Base-by-base conservation (phyloP, 2,797 vertebrate species). In the Cyclura pinguis region DNA sequence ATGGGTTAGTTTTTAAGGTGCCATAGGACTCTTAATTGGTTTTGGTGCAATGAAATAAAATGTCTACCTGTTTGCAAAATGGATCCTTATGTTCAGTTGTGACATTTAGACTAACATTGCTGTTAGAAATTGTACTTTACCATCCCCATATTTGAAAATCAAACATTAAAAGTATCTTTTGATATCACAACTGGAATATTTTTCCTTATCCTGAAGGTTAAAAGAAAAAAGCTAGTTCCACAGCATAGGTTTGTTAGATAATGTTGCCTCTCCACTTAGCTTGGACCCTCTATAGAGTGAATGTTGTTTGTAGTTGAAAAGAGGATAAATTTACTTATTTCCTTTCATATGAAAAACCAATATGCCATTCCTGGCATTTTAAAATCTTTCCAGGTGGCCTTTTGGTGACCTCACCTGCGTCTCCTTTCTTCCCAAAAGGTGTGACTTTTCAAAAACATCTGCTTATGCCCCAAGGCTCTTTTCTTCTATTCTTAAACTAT, bases 301-400 rank as follows among this genome's bases (percentile, higher is more conserved):
- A 22, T 32, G 85, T 93, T 95, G 94, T 91, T 93, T 93, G 93
- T 55, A 14, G 84, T 50, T 72, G 42, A 57, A 89, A 84, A 93
- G 84, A 92, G 73, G 69, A 87, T 85, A 92, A 94, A 94, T 95
- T 95, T 92, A 93, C 92, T 91, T 38, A 95, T 90, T 74, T 91
- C 90, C 32, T 95, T 91, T 67, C 93, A 88, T 86, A 86, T 93
- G 92, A 93, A 93, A 95, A 93, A 96, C 96, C 97, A 93, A 94
- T 97, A 96, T 24, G 76, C 50, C 83, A 90, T 96, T 97, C 91
- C 95, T 92, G 74, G 94, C 87, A 97, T 35, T 81, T 4, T 84
- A 86, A 85, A 74, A 32, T 90, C 69, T 88, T 92, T 94, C 93
- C 83, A 80, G 85, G 80, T 94, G 95, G 96, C 89, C 89, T 94